Evolutionary conservation across 2,888 invertebrate genomes (phyloP).

Genomic region (Parnassius apollo): DNA sequence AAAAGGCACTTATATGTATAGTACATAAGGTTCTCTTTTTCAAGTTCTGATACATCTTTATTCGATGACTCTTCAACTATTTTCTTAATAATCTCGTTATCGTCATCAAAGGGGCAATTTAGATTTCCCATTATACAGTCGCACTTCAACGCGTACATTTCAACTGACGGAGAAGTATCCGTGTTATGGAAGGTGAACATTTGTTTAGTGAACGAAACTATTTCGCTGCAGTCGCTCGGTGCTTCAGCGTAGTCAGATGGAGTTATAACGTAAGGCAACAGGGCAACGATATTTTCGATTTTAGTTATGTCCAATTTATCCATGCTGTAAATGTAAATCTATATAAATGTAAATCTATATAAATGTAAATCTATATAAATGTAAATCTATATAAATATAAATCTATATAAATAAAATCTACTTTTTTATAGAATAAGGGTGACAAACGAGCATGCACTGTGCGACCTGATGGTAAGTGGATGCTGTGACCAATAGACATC

Average conservation of each 20-base stretch:
- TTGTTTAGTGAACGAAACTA: conserved; percentile 31
- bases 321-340: conserved; percentile 34
- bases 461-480: too few species aligned
- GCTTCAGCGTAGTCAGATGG: conserved; percentile 11
- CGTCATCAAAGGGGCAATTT: conserved; percentile 50
- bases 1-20: conserved; percentile 41
- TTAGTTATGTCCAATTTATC: conserved; percentile 35
- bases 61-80: conserved; percentile 34
- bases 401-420: too few species aligned
- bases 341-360: background rate
- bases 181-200: conserved; percentile 28
- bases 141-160: conserved; percentile 42
- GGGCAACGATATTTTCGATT: conserved; percentile 47
- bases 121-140: conserved; percentile 45
- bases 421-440: too few species aligned
- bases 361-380: background rate
- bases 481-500: too few species aligned
- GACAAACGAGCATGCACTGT: too few species aligned
- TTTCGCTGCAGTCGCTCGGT: conserved; percentile 20
- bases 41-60: conserved; percentile 33
- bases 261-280: conserved; percentile 40
- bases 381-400: background rate
- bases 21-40: conserved; percentile 36
- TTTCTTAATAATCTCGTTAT: conserved; percentile 36
- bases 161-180: conserved; percentile 21